Evolutionary conservation across 2,888 invertebrate genomes (phyloP).

Genomic region (Tryphoninae sp.): DNA sequence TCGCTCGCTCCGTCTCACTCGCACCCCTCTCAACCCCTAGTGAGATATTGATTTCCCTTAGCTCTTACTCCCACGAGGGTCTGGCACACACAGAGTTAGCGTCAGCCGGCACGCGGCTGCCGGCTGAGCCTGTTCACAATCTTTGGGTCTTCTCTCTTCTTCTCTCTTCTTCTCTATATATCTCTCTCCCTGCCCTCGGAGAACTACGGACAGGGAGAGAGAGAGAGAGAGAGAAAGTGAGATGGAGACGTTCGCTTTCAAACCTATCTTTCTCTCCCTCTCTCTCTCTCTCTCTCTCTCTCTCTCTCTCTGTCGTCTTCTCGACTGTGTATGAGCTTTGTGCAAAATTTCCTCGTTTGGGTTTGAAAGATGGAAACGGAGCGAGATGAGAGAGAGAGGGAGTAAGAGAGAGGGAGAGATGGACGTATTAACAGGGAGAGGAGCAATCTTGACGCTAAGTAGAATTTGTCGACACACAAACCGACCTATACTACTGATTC

Average conservation of each 20-base stretch:
- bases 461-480: slow-evolving; percentile 32
- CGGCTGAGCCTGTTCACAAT: slow-evolving; percentile 64
- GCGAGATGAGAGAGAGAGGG: background rate
- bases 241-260: background rate
- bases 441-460: slow-evolving; percentile 40
- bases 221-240: slow-evolving; percentile 36
- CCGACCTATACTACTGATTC: slow-evolving; percentile 28
- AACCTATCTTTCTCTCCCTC: background rate
- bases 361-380: slow-evolving; percentile 21
- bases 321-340: slow-evolving; percentile 45
- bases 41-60: slow-evolving; percentile 81
- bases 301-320: slow-evolving; percentile 22
- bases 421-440: slow-evolving; percentile 16
- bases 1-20: slow-evolving; percentile 1
- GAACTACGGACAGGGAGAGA: background rate
- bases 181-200: background rate
- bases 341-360: slow-evolving; percentile 33
- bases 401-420: background rate
- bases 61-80: slow-evolving; percentile 80
- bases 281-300: slow-evolving; percentile 14
- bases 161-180: slow-evolving; percentile 16
- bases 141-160: slow-evolving; percentile 44
- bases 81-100: slow-evolving; percentile 68
- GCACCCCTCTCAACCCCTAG: slow-evolving; percentile 75
- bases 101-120: slow-evolving; percentile 69